Evolutionary conservation across 2,797 vertebrate genomes (phyloP).

Genomic region (Alcedo atthis): DNA sequence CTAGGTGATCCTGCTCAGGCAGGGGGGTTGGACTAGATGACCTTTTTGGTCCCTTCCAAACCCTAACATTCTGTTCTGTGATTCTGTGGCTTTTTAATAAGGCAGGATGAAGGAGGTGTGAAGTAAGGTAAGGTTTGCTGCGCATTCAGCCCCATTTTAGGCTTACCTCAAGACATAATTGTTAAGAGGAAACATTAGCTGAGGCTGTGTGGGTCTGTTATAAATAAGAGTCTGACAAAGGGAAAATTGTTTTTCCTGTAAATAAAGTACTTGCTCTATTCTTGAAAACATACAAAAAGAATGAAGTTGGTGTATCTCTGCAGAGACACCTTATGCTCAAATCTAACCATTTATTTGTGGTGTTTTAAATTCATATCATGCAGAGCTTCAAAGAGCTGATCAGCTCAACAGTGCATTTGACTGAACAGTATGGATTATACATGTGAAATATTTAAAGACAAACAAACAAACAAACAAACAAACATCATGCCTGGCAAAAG

Average conservation of each 20-base stretch:
- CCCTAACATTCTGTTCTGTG: too few species aligned
- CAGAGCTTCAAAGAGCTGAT: not conserved
- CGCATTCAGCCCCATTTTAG: not conserved
- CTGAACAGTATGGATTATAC: not conserved
- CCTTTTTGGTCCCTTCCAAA: too few species aligned
- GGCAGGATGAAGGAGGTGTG: not conserved
- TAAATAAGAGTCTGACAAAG: not conserved
- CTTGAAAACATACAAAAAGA: not conserved
- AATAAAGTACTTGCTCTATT: not conserved
- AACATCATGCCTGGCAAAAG: not conserved
- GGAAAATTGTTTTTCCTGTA: not conserved
- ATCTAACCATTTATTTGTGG: not conserved
- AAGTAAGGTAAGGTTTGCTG: not conserved
- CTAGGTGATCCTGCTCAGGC: too few species aligned
- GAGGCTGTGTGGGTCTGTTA: not conserved
- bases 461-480: not conserved
- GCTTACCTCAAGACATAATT: not conserved
- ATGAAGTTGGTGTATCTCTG: not conserved
- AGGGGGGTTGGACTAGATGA: too few species aligned
- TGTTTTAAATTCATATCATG: not conserved
- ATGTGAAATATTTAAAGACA: not conserved
- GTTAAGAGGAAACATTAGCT: not conserved
- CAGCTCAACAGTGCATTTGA: not conserved
- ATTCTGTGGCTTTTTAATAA: rapidly evolving
- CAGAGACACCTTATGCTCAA: not conserved